phyloP scores from a whole-genome alignment of 2,113 vertebrate species.

The Phoenicopterus ruber region DNA sequence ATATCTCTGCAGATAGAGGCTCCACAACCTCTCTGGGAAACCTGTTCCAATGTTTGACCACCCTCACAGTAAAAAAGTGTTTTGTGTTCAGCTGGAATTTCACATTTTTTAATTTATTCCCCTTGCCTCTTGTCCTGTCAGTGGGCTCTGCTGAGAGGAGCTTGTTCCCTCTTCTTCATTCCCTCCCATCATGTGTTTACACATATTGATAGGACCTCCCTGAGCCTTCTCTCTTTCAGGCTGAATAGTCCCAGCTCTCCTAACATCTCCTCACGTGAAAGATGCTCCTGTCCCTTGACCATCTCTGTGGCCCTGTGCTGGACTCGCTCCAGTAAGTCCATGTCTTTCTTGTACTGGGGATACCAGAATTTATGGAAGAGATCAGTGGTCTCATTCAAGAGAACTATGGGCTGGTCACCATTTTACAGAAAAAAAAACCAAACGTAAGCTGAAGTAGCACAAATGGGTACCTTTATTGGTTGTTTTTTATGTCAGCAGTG shows the following conservation, averaged over 20 bases:
- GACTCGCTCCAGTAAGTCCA: fast-evolving
- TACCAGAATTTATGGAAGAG: not conserved
- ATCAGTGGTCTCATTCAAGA: not conserved
- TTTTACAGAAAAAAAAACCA: not conserved
- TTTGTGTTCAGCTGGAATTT: not conserved
- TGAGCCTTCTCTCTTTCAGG: not conserved
- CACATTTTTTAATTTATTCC: not conserved
- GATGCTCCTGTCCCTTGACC: not conserved
- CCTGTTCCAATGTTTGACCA: not conserved
- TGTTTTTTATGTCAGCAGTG: not conserved
- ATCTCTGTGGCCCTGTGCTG: not conserved
- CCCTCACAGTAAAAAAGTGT: not conserved
- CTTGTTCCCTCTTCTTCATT: not conserved
- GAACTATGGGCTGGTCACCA: not conserved
- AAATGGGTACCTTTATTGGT: not conserved
- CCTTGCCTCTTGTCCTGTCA: not conserved
- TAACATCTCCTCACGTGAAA: not conserved
- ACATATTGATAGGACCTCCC: not conserved
- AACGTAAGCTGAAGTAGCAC: not conserved
- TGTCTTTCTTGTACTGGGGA: not conserved
- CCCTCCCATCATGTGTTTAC: not conserved
- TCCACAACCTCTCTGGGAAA: not conserved
- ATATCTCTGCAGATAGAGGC: not conserved
- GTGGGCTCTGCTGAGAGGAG: not conserved
- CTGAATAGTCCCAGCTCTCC: not conserved